Evolutionary conservation across 1,140 invertebrate genomes (phyloP).

Genomic region (Eriocheir sinensis): DNA sequence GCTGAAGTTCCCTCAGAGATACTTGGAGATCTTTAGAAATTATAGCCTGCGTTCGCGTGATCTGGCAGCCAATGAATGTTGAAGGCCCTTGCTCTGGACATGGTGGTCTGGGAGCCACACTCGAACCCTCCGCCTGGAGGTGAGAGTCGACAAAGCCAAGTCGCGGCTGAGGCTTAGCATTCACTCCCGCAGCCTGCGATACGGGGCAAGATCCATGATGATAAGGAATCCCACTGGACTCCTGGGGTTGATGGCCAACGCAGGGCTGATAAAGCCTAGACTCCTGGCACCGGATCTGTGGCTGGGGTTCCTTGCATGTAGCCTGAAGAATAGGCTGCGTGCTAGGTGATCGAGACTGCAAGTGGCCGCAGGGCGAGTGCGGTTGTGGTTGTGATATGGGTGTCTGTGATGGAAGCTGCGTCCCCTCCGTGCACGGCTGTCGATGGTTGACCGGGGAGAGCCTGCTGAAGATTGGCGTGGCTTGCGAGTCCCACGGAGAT

Average conservation of each 20-base stretch:
- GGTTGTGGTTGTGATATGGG: neutral
- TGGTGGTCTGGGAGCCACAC: neutral
- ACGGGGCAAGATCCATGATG: neutral
- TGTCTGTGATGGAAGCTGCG: neutral
- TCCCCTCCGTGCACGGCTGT: neutral
- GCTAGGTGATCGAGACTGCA: neutral
- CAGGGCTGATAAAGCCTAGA: neutral
- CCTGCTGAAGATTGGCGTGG: constrained; percentile 37
- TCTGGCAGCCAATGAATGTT: neutral
- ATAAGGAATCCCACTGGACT: neutral
- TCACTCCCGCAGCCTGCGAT: neutral
- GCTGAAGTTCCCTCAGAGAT: constrained; percentile 45
- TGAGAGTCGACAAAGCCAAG: neutral
- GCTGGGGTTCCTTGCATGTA: constrained; percentile 4
- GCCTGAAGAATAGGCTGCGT: neutral
- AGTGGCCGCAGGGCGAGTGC: neutral
- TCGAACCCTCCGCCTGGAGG: neutral
- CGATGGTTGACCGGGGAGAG: constrained; percentile 27
- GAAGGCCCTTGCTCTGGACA: neutral
- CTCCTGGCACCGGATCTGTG: neutral
- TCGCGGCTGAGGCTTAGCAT: neutral
- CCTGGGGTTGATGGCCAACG: neutral
- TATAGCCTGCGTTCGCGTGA: too few species aligned
- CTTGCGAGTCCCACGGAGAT: constrained; percentile 46
- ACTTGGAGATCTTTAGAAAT: neutral